Evolutionary conservation across 2,113 vertebrate genomes (phyloP).

Genomic region (Eolophus roseicapilla): DNA sequence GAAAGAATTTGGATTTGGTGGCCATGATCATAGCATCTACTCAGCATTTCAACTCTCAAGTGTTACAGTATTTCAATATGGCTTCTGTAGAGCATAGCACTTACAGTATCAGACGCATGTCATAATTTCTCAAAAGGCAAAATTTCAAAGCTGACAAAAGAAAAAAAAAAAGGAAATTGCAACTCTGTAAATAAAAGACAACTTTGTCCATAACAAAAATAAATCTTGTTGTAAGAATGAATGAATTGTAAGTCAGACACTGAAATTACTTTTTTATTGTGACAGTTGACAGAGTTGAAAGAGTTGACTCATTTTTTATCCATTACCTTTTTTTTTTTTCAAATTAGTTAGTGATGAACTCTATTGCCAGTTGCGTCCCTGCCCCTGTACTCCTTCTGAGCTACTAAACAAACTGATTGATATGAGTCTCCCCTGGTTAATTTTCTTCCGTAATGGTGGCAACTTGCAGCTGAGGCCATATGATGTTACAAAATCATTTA

Average conservation of each 20-base stretch:
- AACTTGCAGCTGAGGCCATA: conserved; percentile 86
- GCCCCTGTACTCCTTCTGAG: conserved; percentile 77
- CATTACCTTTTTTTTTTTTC: conserved; percentile 17
- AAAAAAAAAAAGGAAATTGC: not conserved
- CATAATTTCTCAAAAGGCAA: conserved; percentile 49
- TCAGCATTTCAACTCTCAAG: conserved; percentile 42
- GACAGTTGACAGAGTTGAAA: not conserved
- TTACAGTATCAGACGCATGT: conserved; percentile 17
- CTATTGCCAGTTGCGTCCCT: conserved; percentile 70
- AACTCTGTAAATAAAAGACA: not conserved
- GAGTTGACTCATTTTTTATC: conserved; percentile 33
- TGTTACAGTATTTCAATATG: conserved; percentile 51
- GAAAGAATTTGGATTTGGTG: conserved; percentile 49
- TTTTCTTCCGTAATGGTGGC: conserved; percentile 81
- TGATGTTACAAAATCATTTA: conserved; percentile 84
- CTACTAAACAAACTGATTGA: conserved; percentile 80
- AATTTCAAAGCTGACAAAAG: conserved; percentile 48
- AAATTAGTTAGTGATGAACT: conserved; percentile 75
- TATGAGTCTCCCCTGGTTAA: conserved; percentile 84
- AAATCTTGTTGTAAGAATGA: not conserved
- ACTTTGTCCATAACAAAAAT: not conserved
- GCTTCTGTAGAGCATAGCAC: conserved; percentile 22
- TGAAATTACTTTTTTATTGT: not conserved
- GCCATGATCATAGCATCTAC: conserved; percentile 7
- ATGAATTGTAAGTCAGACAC: not conserved